Conservation (phyloP, 2,888 invertebrate genomes). For the Sipha maydis region DNA sequence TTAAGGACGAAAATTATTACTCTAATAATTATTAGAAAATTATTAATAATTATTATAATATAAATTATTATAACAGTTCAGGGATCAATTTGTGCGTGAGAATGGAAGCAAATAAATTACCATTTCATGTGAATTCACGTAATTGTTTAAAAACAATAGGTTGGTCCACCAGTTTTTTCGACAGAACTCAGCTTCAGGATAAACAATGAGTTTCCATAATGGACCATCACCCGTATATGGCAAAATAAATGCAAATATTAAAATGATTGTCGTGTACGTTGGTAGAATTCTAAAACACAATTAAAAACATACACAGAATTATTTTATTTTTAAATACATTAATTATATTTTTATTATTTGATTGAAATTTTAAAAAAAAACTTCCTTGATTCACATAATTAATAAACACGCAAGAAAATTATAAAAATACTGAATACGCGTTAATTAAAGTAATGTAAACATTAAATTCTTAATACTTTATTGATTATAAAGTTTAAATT, state of each 20-base stretch:
- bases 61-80: too few relatives aligned
- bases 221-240: slow-evolving; percentile 47
- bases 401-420: background rate
- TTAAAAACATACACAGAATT: background rate
- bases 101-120: slow-evolving; percentile 30
- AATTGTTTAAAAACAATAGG: slow-evolving; percentile 49
- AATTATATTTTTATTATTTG: background rate
- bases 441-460: background rate
- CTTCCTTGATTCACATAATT: background rate
- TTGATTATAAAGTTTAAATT: background rate
- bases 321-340: background rate
- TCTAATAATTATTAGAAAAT: too few relatives aligned
- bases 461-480: too few relatives aligned
- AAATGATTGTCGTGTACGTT: background rate
- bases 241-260: slow-evolving; percentile 27
- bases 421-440: background rate
- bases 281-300: slow-evolving; percentile 28
- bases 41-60: too few relatives aligned
- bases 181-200: slow-evolving; percentile 36
- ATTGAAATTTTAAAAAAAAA: background rate
- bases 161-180: slow-evolving; percentile 53
- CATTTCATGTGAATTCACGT: slow-evolving; percentile 38
- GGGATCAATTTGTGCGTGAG: background rate
- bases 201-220: slow-evolving; percentile 43
- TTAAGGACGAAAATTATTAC: too few relatives aligned